Conservation (phyloP, 1,140 invertebrate species). For the Drosophila nikananu region DNA sequence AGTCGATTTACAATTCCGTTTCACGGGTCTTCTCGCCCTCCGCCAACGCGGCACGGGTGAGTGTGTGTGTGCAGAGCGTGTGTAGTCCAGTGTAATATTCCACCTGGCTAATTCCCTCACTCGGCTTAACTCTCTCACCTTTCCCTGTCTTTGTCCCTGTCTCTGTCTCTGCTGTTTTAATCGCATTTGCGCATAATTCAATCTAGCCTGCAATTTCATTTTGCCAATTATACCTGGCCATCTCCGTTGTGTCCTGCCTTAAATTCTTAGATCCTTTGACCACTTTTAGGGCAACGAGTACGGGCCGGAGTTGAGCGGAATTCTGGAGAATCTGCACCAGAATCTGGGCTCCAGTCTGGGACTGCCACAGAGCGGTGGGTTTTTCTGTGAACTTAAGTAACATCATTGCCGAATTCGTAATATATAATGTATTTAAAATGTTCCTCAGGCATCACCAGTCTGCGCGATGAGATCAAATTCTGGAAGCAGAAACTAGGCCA, state of each 20-base stretch:
- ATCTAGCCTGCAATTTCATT: slow-evolving; percentile 77
- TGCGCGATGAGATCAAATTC: slow-evolving; percentile 85
- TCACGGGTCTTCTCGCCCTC: slow-evolving; percentile 84
- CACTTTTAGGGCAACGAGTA: slow-evolving; percentile 74
- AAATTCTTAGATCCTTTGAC: slow-evolving; percentile 7
- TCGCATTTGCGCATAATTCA: slow-evolving; percentile 79
- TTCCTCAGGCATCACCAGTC: slow-evolving; percentile 66
- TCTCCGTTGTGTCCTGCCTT: slow-evolving; percentile 35
- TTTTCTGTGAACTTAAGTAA: background rate
- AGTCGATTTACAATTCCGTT: slow-evolving; percentile 85
- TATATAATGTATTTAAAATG: background rate
- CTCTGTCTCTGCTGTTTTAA: slow-evolving; percentile 52
- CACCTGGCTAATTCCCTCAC: slow-evolving; percentile 56
- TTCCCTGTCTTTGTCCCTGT: background rate
- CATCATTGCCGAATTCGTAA: background rate
- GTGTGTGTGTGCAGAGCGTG: slow-evolving; percentile 39
- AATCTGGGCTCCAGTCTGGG: slow-evolving; percentile 82
- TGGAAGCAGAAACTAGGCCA: slow-evolving; percentile 84
- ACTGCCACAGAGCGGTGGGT: slow-evolving; percentile 78
- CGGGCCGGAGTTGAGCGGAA: slow-evolving; percentile 72
- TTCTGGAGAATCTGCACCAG: slow-evolving; percentile 81
- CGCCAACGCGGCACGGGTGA: slow-evolving; percentile 63
- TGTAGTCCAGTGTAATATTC: slow-evolving; percentile 57
- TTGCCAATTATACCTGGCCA: slow-evolving; percentile 64
- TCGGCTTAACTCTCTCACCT: slow-evolving; percentile 57